These are phyloP conservation scores for Carassius carassius DNA, from an alignment of 2,113 vertebrate genomes.

Conservation along the genomic window DNA sequence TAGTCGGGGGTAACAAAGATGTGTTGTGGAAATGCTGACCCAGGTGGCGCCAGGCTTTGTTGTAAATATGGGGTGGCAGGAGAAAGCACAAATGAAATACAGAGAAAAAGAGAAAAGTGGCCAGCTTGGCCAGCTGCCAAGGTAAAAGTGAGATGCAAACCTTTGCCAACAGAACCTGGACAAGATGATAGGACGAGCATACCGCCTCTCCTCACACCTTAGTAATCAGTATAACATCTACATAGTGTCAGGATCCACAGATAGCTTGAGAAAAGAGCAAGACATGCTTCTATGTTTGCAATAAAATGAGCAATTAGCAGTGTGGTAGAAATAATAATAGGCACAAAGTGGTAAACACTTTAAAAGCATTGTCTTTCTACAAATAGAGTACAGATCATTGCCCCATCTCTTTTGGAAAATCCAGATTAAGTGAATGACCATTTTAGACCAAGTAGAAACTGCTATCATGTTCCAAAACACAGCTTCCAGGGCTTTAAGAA, in stretches of 20 bases:
- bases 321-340: constrained; percentile 5
- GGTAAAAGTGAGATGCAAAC: constrained; percentile 42
- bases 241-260: constrained; percentile 31
- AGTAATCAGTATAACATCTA: constrained; percentile 39
- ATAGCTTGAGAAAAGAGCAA: constrained; percentile 22
- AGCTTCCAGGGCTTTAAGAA: not conserved
- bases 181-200: not conserved
- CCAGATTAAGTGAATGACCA: not conserved
- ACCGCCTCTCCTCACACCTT: constrained; percentile 41
- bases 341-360: constrained; percentile 4
- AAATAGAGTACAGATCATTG: not conserved
- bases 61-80: constrained; percentile 55
- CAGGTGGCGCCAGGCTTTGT: constrained; percentile 46
- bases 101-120: constrained; percentile 8
- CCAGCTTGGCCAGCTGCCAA: constrained; percentile 53
- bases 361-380: not conserved
- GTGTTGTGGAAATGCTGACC: constrained; percentile 44
- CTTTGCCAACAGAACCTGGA: constrained; percentile 45
- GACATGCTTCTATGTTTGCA: not conserved
- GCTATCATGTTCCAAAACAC: not conserved
- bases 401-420: not conserved
- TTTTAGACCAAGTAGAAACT: not conserved
- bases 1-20: constrained; percentile 43
- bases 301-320: constrained; percentile 22
- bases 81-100: not conserved